These are phyloP conservation scores for Amphiprion clarkii DNA, from an alignment of 2,797 vertebrate genomes.

Conservation along the genomic window DNA sequence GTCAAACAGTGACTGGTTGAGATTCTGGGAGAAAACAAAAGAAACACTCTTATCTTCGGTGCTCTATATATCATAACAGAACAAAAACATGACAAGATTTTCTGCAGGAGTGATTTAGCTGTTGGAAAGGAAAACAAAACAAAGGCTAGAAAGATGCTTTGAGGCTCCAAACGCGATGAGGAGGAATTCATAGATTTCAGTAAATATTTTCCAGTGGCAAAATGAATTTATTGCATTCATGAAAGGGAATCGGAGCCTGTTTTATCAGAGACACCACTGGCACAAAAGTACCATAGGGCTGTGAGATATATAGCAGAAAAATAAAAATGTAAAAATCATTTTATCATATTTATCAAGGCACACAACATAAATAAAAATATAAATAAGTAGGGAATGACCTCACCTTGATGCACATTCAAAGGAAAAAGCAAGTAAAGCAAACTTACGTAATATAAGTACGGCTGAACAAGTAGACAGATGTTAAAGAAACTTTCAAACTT, in stretches of 20 bases:
- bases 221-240: slow-evolving; percentile 8
- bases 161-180: not conserved
- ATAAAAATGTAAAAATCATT: not conserved
- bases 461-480: too few species aligned
- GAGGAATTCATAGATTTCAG: slow-evolving; percentile 10
- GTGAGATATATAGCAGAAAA: not conserved
- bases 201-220: slow-evolving; percentile 4
- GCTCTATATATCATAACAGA: slow-evolving; percentile 56
- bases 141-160: slow-evolving; percentile 12
- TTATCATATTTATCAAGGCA: too few species aligned
- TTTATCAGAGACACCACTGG: not conserved
- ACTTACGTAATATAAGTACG: too few species aligned
- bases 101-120: slow-evolving; percentile 50
- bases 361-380: too few species aligned
- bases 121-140: slow-evolving; percentile 33
- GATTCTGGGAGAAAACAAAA: slow-evolving; percentile 39
- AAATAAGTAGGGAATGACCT: too few species aligned
- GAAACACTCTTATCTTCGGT: slow-evolving; percentile 44
- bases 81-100: slow-evolving; percentile 61
- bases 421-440: too few species aligned
- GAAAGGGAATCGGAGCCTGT: slow-evolving; percentile 5
- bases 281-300: not conserved
- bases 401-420: too few species aligned
- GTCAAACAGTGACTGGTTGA: slow-evolving; percentile 46
- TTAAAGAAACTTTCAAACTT: too few species aligned